Percentiles rank a stretch among this genome's conserved stretches.
These are phyloP conservation scores for Oenanthe melanoleuca DNA, from an alignment of 2,113 vertebrate species.

Conservation along the genomic window DNA sequence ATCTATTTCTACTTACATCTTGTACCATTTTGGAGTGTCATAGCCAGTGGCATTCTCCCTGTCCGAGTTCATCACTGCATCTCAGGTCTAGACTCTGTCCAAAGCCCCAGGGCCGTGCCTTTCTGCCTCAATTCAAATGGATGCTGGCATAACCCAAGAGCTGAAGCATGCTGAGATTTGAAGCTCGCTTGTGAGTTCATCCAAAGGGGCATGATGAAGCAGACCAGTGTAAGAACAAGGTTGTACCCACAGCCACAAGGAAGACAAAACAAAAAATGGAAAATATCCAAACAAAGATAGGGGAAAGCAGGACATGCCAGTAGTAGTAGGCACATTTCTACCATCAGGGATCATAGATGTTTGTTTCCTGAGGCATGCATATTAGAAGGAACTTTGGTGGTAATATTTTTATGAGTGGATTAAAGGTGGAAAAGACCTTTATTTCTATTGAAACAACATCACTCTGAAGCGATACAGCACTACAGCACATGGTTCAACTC, in stretches of 20 bases:
- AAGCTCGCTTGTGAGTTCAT: background rate
- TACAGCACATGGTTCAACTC: background rate
- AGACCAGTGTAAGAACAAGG: background rate
- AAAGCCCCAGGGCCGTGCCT: background rate
- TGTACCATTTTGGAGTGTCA: background rate
- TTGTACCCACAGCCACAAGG: background rate
- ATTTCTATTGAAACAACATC: background rate
- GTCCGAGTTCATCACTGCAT: background rate
- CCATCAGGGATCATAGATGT: background rate
- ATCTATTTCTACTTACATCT: background rate
- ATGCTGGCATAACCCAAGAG: background rate
- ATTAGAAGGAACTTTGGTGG: background rate
- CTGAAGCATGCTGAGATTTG: background rate
- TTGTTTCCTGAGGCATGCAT: background rate
- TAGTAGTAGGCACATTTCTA: background rate
- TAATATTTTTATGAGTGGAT: background rate
- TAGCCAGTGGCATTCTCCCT: background rate
- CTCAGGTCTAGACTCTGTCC: background rate
- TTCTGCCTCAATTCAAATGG: background rate
- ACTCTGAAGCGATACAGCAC: background rate
- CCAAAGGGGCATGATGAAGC: background rate
- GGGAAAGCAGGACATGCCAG: background rate
- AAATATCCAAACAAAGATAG: background rate
- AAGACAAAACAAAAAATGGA: background rate
- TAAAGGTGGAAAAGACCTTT: background rate